Evolutionary conservation across 2,797 vertebrate species (phyloP), one percentile per base, ranked within the genome.

Genomic region (Malacoctenus gilli): DNA sequence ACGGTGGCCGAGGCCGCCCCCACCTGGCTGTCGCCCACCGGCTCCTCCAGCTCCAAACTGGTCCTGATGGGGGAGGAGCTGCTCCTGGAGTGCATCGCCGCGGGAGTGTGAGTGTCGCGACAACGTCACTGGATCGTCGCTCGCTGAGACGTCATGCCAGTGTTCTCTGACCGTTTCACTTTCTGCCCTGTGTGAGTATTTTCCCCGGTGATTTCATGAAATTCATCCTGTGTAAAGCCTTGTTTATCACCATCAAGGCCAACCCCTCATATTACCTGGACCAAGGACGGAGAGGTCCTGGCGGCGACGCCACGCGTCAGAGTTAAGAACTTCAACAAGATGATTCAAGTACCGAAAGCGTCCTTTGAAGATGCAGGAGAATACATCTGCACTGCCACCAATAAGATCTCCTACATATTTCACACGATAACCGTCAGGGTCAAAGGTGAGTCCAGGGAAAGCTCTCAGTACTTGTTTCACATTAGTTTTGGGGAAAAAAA

Each of bases 381-480:
- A 34, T 99, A 99, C 47, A 91, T 91, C 76, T 99, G 97, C 82
- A 84, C 93, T 22, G 96, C 97, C 0, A 92, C 90, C 2, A 99
- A 99, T 85, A 96, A 89, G 84, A 93, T 98, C 77, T 92, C 94
- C 79, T 95, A 92, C 72, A 93, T 93, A 50, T 87, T 93, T 63
- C 97, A 97, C 90, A 94, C 92, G 20, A 94, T 98, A 88, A 93
- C 88, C 25, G 96, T 99, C 85, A 92, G 79, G 87, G 95, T 98
- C 76, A 96, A 97, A 95, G 96, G 97, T 99, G 63, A 88, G 80
- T n/a, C n/a, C n/a, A n/a, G n/a, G n/a, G n/a, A n/a, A n/a, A n/a
- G n/a, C n/a, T n/a, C n/a, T n/a, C n/a, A n/a, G n/a, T n/a, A n/a
- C n/a, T n/a, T n/a, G n/a, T n/a, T n/a, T n/a, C n/a, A n/a, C n/a